Base-by-base conservation (phyloP, 2,888 invertebrate genomes). In the Synergus japonicus region DNA sequence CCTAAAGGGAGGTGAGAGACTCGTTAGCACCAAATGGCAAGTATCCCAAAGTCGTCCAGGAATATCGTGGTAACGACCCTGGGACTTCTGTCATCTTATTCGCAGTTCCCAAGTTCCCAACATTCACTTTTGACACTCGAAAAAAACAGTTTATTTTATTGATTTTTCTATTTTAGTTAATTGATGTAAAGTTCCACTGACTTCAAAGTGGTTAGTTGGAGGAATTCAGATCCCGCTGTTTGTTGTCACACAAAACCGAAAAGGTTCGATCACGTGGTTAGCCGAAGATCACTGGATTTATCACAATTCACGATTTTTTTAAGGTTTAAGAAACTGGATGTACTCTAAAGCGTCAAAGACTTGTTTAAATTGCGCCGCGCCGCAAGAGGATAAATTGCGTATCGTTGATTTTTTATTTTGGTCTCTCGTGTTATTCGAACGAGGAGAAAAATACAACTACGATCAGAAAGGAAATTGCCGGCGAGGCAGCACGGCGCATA, bases 401-500 rank as follows among this genome's bases (percentile, higher is more conserved):
- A 43, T 44, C 8, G 60, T 44, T 49, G 13, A 13, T 83, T 80
- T 79, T 58, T 44, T 44, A 10, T 65, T 54, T 76, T 46, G 46
- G 49, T 12, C 43, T n/a, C 73, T 49, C 65, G 80, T 81, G 79
- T 82, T 79, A 80, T 79, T 73, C 44, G 64, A 69, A 76, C 1
- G 41, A 76, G 60, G 60, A 66, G 63, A 63, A 63, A 82, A 79
- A 79, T 76, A 78, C 60, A 80, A 78, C 78, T 65, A 29, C 15
- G 37, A 82, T 79, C 69, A 81, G 1, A 37, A 10, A 80, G 54
- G 67, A 85, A 89, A 87, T 84, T 87, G 85, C 90, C 90, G 90
- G 89, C 90, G 85, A 89, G 88, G 87, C 88, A 86, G 90, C 90
- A 89, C 90, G 90, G 90, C 90, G 88, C 86, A 86, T 88, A 91